Evolutionary conservation across 2,797 vertebrate genomes (phyloP), one percentile per base, ranked within the genome.

Genomic region (Chloroceryle amazona): DNA sequence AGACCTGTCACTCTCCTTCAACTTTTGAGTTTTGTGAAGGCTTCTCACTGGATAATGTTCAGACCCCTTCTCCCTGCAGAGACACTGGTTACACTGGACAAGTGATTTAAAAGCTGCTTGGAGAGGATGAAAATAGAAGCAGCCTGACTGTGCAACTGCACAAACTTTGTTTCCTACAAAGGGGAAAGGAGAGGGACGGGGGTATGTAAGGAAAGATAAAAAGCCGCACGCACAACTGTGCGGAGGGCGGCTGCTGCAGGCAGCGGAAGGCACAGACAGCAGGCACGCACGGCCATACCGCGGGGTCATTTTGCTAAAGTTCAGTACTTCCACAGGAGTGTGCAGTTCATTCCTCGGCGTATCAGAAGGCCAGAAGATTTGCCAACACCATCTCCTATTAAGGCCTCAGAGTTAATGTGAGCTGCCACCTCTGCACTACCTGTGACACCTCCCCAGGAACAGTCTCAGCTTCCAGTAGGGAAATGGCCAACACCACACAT

Each of bases 171-270:
- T 67, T 79, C 75, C 86, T 93, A 42, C 67, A 73, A 55, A 51
- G 10, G 14, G 57, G 52, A 61, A 93, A 58, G 39, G 25, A 89
- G 68, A 2, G 0, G 52, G 29, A 66, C 79, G 12, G 33, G 31
- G 9, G 42, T 57, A 76, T 18, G 13, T n/a, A 83, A 76, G 54
- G 72, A 60, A 39, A 80, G 63, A 61, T 25, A 93, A 83, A 68
- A 15, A 3, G 55, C 68, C 0, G 0, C n/a, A 72, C 0, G 0
- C 49, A 35, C 46, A 49, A 18, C 12, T 67, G 37, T 87, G 55
- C 51, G 49, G 67, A 61, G n/a, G 49, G 83, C 68, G 37, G 0
- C 26, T 70, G 61, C 78, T 75, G 49, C n/a, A 84, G 74, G 61
- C 72, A 42, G 35, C 17, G 37, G 85, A 96, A 96, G 95, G 80